Base-by-base conservation (phyloP, 30 jellyfish, hydroid and myxozoan genomes). In the Aurelia aurita complex sp. Pacific region DNA sequence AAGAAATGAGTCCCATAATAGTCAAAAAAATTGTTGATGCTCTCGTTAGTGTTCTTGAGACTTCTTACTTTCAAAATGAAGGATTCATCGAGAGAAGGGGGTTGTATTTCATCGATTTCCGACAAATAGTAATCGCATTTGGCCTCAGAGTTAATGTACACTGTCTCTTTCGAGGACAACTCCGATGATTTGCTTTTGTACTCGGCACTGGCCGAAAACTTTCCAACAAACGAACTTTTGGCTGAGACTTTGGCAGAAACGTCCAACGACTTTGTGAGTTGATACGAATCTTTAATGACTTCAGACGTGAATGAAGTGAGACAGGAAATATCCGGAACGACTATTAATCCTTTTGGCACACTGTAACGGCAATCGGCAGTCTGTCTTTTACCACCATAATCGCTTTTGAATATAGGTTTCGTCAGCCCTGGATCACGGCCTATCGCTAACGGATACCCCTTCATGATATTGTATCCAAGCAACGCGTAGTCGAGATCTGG, bases 371-470 rank as follows among this genome's bases (percentile, higher is more conserved):
- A 77, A 65, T 87, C 96, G 23, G 90, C 90, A 16, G 96, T 76
- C 64, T 38, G 80, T 87, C 50, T 67, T 33, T 42, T 52, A 10
- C 36, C 55, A 4, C 73, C 14, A 55, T 87, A 87, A 53, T 87
- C 96, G 68, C 77, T 42, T 57, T 16, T 62, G 69, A 87, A 87
- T 9, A 87, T 69, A 11, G 96, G 96, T 15, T 71, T 42, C 3
- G 96, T 87, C 46, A 87, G 86, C 36, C 96, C 96, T 1, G 96
- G 96, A 46, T 87, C 96, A 10, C 79, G 96, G 34, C 96, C 96
- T 5, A 78, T 72, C n/a, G 90, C 96, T 42, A 87, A 12, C 46
- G 96, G 96, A 33, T 77, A 87, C 3, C 96, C 96, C 23, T 42
- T 19, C 17, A 77, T 8, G n/a, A 87, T 87, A 38, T 87, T 87